Conservation (phyloP, 2,113 vertebrate species). For the Megaptera novaeangliae region DNA sequence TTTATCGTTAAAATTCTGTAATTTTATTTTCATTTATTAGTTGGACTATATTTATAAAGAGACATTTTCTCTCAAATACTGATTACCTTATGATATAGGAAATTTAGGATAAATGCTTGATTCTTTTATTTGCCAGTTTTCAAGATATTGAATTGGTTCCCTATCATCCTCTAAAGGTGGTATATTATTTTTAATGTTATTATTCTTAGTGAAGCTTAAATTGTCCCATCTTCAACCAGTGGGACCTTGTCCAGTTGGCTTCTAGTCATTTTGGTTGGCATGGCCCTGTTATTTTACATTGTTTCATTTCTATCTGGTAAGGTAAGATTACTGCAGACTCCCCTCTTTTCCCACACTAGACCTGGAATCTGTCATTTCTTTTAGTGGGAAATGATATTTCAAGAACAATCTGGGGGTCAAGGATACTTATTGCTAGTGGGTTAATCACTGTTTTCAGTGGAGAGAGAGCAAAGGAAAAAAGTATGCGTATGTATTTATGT, state of each 20-base stretch:
- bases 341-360: neutral
- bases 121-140: conserved; percentile 3
- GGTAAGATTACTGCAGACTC: neutral
- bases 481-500: neutral
- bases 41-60: neutral
- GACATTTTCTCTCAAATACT: neutral
- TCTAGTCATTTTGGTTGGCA: neutral
- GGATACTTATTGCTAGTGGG: neutral
- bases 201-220: neutral
- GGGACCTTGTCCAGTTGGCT: neutral
- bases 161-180: neutral
- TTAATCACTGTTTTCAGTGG: neutral
- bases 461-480: neutral
- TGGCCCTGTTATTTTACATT: neutral
- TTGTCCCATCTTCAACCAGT: neutral
- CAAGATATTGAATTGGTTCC: neutral
- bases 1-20: neutral
- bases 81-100: neutral
- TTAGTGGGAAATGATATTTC: neutral
- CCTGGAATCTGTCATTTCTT: neutral
- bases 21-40: conserved; percentile 19
- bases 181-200: neutral
- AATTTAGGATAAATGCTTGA: neutral
- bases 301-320: neutral
- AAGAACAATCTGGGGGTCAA: neutral